Percentiles rank a stretch among this genome's conserved stretches.
Conservation (phyloP, 2,888 invertebrate species). For the Meghimatium bilineatum region DNA sequence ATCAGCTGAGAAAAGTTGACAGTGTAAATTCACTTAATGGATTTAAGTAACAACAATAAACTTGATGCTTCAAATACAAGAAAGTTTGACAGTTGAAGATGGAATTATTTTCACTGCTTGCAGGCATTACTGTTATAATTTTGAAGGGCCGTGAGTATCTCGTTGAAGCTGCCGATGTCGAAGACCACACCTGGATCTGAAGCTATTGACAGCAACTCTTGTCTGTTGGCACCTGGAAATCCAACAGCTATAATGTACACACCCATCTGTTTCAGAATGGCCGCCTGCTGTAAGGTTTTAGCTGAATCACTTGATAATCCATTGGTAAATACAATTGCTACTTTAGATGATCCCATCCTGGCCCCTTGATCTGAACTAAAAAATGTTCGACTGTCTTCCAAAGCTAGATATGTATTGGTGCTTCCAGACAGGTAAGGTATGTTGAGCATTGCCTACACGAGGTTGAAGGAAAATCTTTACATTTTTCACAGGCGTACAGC, state of each 20-base stretch:
- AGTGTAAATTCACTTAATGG: too few species aligned
- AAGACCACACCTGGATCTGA: background rate
- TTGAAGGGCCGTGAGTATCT: background rate
- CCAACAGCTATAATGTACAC: conserved; percentile 4
- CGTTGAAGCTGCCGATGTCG: background rate
- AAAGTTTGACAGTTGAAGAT: too few species aligned
- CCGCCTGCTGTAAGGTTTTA: background rate
- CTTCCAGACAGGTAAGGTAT: background rate
- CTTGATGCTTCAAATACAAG: too few species aligned
- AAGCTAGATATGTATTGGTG: background rate
- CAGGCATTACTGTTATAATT: conserved; percentile 6
- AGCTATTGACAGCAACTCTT: conserved; percentile 4
- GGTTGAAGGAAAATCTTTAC: background rate
- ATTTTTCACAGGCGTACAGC: background rate
- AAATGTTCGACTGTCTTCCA: conserved; percentile 7
- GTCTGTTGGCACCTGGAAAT: background rate
- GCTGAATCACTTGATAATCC: background rate
- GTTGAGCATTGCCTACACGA: background rate
- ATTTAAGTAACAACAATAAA: too few species aligned
- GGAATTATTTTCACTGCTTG: background rate
- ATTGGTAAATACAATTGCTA: conserved; percentile 5
- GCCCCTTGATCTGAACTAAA: background rate
- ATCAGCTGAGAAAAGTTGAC: too few species aligned
- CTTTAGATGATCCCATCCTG: background rate
- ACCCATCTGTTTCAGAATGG: background rate